Evolutionary conservation across 2,888 invertebrate genomes (phyloP), one percentile per base, ranked within the genome.

Genomic region (Eristalis arbustorum): DNA sequence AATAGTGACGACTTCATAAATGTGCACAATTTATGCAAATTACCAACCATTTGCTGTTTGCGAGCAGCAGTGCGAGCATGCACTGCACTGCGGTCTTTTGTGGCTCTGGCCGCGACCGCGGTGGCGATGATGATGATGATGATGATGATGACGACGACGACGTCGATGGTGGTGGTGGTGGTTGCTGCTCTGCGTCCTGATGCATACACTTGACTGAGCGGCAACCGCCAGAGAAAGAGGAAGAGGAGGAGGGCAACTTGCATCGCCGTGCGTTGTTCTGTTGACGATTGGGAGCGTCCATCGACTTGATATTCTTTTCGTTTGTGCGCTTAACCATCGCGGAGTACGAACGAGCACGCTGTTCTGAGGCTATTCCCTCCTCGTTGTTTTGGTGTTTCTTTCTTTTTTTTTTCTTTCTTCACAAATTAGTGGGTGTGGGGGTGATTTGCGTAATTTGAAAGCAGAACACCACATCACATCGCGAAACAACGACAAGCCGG

Each of bases 1-100:
- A 87, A 87, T 83, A 87, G 87, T 87, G 87, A 87, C 83, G 87
- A 87, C 87, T 87, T 87, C 87, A 87, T 87, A 87, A 87, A 87
- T 87, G 87, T 83, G 87, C 87, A 79, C 83, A 87, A 87, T 87
- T 87, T 87, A 87, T 87, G 87, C 87, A 87, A 87, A 87, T 87
- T 87, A 83, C 87, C 75, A 68, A 28, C 78, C 78, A 83, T 78
- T 83, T 75, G 78, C 77, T 79, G 83, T 74, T 82, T 79, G 83
- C 71, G 67, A 80, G 80, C 72, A 72, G 66, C 64, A 72, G 61
- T 31, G 62, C 64, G 67, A 80, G 80, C 80, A 81, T 82, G 77
- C 82, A 82, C 14, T 62, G 76, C 78, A 56, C 42, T 69, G 69
- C 66, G 49, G 56, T 61, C 64, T 78, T 64, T 73, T 68, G 68